A percentile compares a stretch with the other conserved stretches of the same genome.
Evolutionary conservation across 2,888 invertebrate genomes (phyloP).

Genomic region (Pardosa pseudoannulata): DNA sequence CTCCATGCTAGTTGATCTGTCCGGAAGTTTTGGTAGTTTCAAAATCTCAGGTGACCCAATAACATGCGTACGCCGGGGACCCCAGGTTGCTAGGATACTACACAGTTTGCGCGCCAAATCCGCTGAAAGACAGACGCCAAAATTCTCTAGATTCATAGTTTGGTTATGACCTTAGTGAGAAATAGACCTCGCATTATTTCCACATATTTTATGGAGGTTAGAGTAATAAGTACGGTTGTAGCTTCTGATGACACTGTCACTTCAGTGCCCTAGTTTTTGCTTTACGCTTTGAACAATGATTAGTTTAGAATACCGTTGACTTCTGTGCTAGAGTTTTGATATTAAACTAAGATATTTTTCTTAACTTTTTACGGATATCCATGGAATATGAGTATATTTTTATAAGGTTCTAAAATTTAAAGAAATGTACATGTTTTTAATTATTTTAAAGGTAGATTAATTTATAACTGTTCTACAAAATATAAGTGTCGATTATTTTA

Average conservation of each 20-base stretch:
- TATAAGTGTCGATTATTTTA: too few species aligned
- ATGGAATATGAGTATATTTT: too few species aligned
- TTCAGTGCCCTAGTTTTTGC: not conserved
- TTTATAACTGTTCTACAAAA: too few species aligned
- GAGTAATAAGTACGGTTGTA: not conserved
- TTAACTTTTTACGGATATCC: too few species aligned
- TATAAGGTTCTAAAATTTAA: too few species aligned
- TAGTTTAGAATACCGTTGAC: not conserved
- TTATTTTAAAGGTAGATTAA: too few species aligned
- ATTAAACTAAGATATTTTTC: too few species aligned
- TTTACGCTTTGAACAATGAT: not conserved
- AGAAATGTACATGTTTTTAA: too few species aligned
- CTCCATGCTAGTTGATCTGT: constrained; percentile 55
- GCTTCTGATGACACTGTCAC: not conserved
- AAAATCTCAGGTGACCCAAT: constrained; percentile 62
- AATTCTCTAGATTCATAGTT: constrained; percentile 26
- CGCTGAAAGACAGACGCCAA: constrained; percentile 31
- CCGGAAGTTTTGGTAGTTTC: constrained; percentile 52
- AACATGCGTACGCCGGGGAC: constrained; percentile 27
- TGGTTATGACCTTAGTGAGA: constrained; percentile 46
- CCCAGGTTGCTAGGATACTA: constrained; percentile 61
- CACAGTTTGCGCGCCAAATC: constrained; percentile 41
- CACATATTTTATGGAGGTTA: constrained; percentile 8
- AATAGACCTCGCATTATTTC: constrained; percentile 38
- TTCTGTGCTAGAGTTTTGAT: too few species aligned